Conservation (phyloP, 2,797 vertebrate species). For the Oryzias dopingdopingensis region DNA sequence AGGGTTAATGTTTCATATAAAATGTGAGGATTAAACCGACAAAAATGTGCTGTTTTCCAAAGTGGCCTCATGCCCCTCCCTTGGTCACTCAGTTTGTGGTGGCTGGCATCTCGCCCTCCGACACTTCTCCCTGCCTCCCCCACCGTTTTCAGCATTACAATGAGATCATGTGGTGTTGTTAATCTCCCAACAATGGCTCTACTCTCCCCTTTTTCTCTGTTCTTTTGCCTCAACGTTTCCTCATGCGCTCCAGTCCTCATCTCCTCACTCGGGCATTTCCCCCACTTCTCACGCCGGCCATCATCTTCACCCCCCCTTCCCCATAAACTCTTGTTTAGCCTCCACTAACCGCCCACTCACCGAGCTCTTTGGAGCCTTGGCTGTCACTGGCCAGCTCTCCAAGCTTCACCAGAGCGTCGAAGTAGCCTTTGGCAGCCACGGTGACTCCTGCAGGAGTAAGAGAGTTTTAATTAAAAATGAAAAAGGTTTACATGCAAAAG, state of each 20-base stretch:
- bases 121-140: slow-evolving; percentile 77
- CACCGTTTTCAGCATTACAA: slow-evolving; percentile 82
- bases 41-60: slow-evolving; percentile 28
- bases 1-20: too few relatives aligned
- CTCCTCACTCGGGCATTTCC: slow-evolving; percentile 31
- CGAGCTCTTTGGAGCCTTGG: slow-evolving; percentile 87
- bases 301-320: slow-evolving; percentile 28
- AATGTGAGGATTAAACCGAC: neutral
- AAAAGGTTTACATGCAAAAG: neutral
- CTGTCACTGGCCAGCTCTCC: slow-evolving; percentile 86
- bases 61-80: slow-evolving; percentile 56
- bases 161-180: slow-evolving; percentile 88
- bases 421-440: slow-evolving; percentile 85
- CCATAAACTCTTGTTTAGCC: slow-evolving; percentile 30
- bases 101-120: slow-evolving; percentile 72
- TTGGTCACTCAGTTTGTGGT: slow-evolving; percentile 62
- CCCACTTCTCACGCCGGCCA: slow-evolving; percentile 31
- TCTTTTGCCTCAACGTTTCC: slow-evolving; percentile 64
- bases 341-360: slow-evolving; percentile 67
- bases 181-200: slow-evolving; percentile 85
- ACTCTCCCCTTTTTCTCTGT: slow-evolving; percentile 72
- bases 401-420: slow-evolving; percentile 84
- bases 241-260: slow-evolving; percentile 57
- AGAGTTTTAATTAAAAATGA: neutral
- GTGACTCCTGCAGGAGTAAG: slow-evolving; percentile 77